Base-by-base conservation (phyloP, 2,888 invertebrate species). In the Eurois occulta region DNA sequence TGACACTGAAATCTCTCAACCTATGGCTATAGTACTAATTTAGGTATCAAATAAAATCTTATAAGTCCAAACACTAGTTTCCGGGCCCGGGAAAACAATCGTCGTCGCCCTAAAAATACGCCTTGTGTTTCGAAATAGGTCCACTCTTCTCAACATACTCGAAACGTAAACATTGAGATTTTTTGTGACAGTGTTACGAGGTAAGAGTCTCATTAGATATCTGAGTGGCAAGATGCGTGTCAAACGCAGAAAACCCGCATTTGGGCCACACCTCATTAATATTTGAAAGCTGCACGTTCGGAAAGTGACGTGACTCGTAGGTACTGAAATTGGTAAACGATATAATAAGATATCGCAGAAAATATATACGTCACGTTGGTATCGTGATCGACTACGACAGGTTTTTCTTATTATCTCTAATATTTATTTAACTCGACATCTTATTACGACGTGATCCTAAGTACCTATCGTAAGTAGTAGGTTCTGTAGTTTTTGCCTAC, bases 211-310 rank as follows among this genome's bases (percentile, higher is more conserved):
- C 82, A 84, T 87, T 87, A 87, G 81, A 64, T 75, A 83, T 69
- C 74, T 73, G 72, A 81, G 68, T 77, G 81, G 74, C 67, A 77
- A 82, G 75, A 84, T 77, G 64, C 70, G 55, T 83, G 90, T 90
- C 90, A 82, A 65, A 75, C 41, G 78, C 90, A 90, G 87, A 86
- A 82, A 81, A 83, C 87, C 83, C 83, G 73, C 79, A 87, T 86
- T 88, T 77, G 79, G 78, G 78, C 78, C 79, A 85, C 78, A 85
- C 81, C 90, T 90, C 86, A 88, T 90, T 89, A 89, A 86, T 88
- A 85, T 75, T 83, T 85, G 86, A 86, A 87, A 87, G 84, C 86
- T 82, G 84, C 81, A 75, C 77, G 85, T 84, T 80, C 69, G 81
- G 72, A 78, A 80, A 83, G 74, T 80, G 81, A 81, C 74, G 72